Evolutionary conservation across 2,797 vertebrate species (phyloP).

Genomic region (Clamator glandarius): DNA sequence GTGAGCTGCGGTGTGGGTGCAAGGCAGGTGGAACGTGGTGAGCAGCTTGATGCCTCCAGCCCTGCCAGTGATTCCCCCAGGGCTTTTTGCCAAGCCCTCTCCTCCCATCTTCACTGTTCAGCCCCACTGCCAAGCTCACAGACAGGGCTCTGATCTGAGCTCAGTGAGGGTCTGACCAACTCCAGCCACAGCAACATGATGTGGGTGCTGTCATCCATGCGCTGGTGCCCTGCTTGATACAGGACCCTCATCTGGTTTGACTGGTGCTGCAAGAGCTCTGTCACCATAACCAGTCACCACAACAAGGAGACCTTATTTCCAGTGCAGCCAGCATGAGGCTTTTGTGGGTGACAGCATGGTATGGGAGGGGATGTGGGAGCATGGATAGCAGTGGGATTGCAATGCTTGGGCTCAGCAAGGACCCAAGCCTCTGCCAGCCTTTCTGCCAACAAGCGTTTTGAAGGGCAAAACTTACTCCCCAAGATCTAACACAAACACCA

Average conservation of each 20-base stretch:
- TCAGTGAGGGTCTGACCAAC: background rate
- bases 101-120: background rate
- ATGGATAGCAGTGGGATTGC: too few species aligned
- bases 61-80: background rate
- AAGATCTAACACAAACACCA: too few species aligned
- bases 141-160: background rate
- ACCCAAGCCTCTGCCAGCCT: too few species aligned
- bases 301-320: background rate
- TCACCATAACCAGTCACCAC: too few species aligned
- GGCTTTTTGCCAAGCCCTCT: background rate
- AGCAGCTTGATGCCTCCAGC: background rate
- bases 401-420: too few species aligned
- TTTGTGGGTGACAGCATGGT: background rate
- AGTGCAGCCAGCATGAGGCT: background rate
- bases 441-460: too few species aligned
- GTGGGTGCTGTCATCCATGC: accelerated
- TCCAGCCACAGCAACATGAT: background rate
- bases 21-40: accelerated
- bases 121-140: background rate
- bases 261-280: background rate
- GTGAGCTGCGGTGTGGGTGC: background rate
- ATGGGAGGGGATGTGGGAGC: too few species aligned
- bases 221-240: background rate
- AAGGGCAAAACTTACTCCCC: too few species aligned
- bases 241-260: background rate